phyloP scores from a whole-genome alignment of 2,113 vertebrate species.

The Laterallus jamaicensis region DNA sequence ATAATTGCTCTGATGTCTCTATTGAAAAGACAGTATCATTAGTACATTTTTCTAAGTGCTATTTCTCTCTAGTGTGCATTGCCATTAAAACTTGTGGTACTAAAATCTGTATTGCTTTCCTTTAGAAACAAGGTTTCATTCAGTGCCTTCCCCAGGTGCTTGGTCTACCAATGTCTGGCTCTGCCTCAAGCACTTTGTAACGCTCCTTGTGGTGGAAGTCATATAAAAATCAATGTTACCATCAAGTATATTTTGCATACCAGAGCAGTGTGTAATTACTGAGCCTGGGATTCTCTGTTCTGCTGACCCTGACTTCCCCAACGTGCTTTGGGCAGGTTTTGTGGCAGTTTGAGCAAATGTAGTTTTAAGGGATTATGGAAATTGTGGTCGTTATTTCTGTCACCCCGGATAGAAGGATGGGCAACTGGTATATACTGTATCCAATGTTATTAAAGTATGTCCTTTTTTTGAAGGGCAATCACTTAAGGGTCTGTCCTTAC shows the following conservation, averaged over 20 bases:
- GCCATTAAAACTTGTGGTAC: conserved; percentile 20
- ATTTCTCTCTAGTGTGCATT: conserved; percentile 42
- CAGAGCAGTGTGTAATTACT: not conserved
- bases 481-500: not conserved
- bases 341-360: not conserved
- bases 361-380: not conserved
- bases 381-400: not conserved
- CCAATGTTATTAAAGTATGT: not conserved
- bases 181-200: conserved; percentile 13
- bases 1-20: conserved; percentile 12
- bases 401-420: not conserved
- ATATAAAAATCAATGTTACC: conserved; percentile 17
- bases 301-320: not conserved
- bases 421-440: not conserved
- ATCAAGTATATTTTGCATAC: not conserved
- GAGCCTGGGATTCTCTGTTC: not conserved
- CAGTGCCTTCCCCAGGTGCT: not conserved
- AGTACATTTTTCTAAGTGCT: not conserved
- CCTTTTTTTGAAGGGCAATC: not conserved
- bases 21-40: conserved; percentile 13
- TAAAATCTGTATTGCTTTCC: conserved; percentile 6
- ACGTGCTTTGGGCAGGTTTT: not conserved
- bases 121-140: conserved; percentile 28
- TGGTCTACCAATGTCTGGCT: conserved; percentile 23
- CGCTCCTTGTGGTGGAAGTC: not conserved